phyloP scores from a whole-genome alignment of 2,797 vertebrate species.

The Apogon hyalosoma region DNA sequence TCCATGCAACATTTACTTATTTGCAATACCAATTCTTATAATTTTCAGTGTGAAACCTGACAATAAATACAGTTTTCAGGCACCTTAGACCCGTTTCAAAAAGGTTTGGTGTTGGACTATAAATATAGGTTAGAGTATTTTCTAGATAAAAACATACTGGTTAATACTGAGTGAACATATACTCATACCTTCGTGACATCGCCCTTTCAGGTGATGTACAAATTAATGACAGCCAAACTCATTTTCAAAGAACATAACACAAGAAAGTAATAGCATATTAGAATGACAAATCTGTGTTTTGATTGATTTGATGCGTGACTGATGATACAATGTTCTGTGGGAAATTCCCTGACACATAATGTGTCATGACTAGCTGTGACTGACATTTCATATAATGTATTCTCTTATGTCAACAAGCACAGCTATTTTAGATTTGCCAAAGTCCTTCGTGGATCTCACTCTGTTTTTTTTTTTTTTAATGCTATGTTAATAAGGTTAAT shows the following conservation, averaged over 20 bases:
- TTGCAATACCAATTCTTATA: too few species aligned
- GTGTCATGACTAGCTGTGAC: slow-evolving; percentile 50
- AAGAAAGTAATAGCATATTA: slow-evolving; percentile 32
- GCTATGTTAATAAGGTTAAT: slow-evolving; percentile 21
- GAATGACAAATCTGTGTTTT: slow-evolving; percentile 55
- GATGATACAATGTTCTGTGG: slow-evolving; percentile 39
- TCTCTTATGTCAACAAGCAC: slow-evolving; percentile 46
- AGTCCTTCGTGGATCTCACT: not conserved
- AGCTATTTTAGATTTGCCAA: slow-evolving; percentile 29
- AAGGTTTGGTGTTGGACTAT: too few species aligned
- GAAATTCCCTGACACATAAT: slow-evolving; percentile 64
- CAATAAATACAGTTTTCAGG: too few species aligned
- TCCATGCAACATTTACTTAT: too few species aligned
- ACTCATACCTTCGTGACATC: slow-evolving; percentile 47
- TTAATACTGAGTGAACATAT: slow-evolving; percentile 5
- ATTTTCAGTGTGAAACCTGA: too few species aligned
- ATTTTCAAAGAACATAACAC: slow-evolving; percentile 19
- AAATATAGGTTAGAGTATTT: too few species aligned
- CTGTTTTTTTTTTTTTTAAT: slow-evolving; percentile 14
- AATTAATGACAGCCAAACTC: slow-evolving; percentile 46
- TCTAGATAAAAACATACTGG: too few species aligned
- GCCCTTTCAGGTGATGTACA: slow-evolving; percentile 27
- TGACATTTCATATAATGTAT: slow-evolving; percentile 64
- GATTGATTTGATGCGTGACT: slow-evolving; percentile 64
- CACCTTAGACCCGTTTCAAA: too few species aligned